Conservation (phyloP, 2,888 invertebrate species). For the Sicus ferrugineus region DNA sequence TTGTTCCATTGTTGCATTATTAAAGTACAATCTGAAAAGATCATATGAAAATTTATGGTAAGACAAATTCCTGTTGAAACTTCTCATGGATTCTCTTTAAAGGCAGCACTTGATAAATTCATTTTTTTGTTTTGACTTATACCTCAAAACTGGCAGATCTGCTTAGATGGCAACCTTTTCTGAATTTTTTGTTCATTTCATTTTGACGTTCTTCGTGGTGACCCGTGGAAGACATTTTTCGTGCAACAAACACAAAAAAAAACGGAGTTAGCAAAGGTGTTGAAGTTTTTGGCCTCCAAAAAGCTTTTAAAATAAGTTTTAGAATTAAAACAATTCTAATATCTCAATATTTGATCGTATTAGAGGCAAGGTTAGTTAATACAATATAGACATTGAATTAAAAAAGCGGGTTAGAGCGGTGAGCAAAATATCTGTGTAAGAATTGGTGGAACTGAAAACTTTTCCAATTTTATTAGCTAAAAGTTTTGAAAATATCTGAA, state of each 20-base stretch:
- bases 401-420: neutral
- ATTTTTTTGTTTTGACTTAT: no score
- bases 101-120: no score
- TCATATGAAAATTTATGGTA: no score
- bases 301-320: neutral
- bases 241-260: neutral
- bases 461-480: neutral
- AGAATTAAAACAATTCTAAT: conserved; percentile 7
- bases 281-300: neutral
- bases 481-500: neutral
- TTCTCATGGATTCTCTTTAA: no score
- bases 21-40: no score
- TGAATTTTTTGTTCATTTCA: no score
- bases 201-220: conserved; percentile 8
- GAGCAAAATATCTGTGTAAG: neutral
- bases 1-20: no score
- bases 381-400: no score
- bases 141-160: no score
- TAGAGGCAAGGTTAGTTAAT: conserved; percentile 26
- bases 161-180: no score
- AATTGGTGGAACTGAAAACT: neutral
- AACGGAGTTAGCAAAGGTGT: conserved; percentile 3
- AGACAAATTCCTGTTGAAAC: no score
- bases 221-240: conserved; percentile 28
- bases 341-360: conserved; percentile 8